These are phyloP conservation scores for Hippopotamyrus pictus DNA, from an alignment of 2,797 vertebrate genomes.

Conservation along the genomic window DNA sequence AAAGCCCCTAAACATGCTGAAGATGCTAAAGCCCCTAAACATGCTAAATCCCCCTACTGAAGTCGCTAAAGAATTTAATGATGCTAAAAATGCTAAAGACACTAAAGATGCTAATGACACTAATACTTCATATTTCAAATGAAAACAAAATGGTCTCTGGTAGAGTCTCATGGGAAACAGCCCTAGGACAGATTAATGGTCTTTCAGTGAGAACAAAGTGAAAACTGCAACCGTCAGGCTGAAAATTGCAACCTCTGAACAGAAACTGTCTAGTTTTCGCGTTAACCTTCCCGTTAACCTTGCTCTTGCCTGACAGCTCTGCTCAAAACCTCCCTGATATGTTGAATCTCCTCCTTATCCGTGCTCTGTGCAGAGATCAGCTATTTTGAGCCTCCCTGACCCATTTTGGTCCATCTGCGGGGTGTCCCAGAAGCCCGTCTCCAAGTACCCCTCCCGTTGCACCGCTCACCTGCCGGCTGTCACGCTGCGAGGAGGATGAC, in stretches of 20 bases:
- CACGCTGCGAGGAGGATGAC: constrained; percentile 85
- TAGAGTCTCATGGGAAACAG: neutral
- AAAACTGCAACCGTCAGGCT: neutral
- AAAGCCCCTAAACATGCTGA: neutral
- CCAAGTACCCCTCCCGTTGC: neutral
- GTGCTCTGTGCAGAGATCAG: neutral
- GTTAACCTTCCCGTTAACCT: neutral
- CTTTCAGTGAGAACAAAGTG: neutral
- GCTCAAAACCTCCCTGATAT: neutral
- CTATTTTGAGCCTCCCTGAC: neutral
- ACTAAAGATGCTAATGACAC: neutral
- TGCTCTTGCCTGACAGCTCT: neutral
- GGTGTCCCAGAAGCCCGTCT: neutral
- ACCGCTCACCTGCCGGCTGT: constrained; percentile 84
- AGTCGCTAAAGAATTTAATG: neutral
- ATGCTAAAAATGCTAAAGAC: neutral
- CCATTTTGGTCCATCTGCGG: constrained; percentile 4
- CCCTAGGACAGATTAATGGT: neutral
- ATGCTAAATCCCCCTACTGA: too few species aligned
- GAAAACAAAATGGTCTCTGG: neutral
- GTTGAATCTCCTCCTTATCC: neutral
- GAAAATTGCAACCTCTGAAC: neutral
- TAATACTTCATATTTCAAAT: neutral
- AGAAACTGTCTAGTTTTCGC: neutral
- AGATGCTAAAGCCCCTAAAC: neutral